Percentiles rank a stretch among this genome's conserved stretches.
Conservation (phyloP, 2,888 invertebrate genomes). For the Drosophila diplacantha region DNA sequence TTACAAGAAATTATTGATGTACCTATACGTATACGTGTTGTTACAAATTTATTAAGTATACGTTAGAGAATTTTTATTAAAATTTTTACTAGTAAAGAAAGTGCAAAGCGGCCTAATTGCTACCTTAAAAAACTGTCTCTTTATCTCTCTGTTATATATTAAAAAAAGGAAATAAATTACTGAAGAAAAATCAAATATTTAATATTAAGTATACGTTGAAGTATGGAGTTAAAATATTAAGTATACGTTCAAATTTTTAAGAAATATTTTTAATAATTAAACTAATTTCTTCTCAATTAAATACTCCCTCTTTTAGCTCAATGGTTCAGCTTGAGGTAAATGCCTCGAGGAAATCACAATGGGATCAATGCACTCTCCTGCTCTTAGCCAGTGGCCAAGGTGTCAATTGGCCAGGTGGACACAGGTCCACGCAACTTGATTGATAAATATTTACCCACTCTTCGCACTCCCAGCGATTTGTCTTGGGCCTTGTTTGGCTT, state of each 20-base stretch:
- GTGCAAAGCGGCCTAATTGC: too few relatives aligned
- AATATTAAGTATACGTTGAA: too few relatives aligned
- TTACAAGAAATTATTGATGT: too few relatives aligned
- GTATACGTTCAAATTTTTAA: neutral
- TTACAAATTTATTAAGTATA: neutral
- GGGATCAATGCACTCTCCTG: constrained; percentile 30
- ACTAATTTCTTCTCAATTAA: neutral
- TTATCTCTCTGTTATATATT: too few relatives aligned
- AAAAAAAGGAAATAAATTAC: too few relatives aligned
- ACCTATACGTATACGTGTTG: neutral
- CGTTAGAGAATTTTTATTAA: too few relatives aligned
- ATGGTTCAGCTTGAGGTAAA: neutral
- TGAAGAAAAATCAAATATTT: too few relatives aligned
- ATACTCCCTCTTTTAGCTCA: too few relatives aligned
- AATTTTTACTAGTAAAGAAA: too few relatives aligned
- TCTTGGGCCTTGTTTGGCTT: constrained; percentile 29
- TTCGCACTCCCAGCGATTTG: constrained; percentile 9
- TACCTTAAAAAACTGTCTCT: too few relatives aligned
- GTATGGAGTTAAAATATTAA: too few relatives aligned
- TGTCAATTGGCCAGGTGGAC: constrained; percentile 36
- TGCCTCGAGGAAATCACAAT: neutral
- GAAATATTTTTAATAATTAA: neutral
- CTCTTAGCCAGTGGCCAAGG: constrained; percentile 7
- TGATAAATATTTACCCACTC: constrained; percentile 38
- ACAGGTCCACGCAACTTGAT: constrained; percentile 19